These are phyloP conservation scores for Rhinophrynus dorsalis DNA, from an alignment of 2,797 vertebrate genomes.

Conservation along the genomic window DNA sequence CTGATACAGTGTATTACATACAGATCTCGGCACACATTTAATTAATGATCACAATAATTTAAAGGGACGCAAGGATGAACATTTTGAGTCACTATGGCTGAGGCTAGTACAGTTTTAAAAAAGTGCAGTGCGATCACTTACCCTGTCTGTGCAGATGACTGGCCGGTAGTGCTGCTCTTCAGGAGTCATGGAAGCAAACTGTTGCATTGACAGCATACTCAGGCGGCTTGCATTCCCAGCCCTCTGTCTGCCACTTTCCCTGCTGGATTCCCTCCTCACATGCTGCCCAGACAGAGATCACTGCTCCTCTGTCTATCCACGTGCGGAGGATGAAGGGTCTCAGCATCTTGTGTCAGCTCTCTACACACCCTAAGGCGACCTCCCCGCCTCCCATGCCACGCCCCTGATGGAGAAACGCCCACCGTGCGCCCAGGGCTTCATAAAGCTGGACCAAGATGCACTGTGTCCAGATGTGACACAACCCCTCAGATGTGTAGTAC, in stretches of 20 bases:
- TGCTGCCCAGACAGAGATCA: background rate
- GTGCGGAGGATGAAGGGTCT: slow-evolving; percentile 37
- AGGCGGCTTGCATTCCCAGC: slow-evolving; percentile 30
- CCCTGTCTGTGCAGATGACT: slow-evolving; percentile 56
- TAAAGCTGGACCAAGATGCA: too few species aligned
- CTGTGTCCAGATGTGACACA: too few species aligned
- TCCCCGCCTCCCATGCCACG: slow-evolving; percentile 47
- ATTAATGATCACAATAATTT: too few species aligned
- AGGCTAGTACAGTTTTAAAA: background rate
- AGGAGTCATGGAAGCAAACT: slow-evolving; percentile 55
- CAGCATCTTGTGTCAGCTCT: slow-evolving; percentile 61
- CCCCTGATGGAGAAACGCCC: slow-evolving; percentile 34
- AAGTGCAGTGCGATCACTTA: slow-evolving; percentile 54
- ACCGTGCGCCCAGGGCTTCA: slow-evolving; percentile 44
- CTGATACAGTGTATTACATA: too few species aligned
- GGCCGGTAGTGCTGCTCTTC: slow-evolving; percentile 61
- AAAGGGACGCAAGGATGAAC: too few species aligned
- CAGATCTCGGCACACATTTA: too few species aligned
- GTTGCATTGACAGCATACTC: slow-evolving; percentile 63
- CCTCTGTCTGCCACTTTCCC: background rate
- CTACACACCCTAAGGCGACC: slow-evolving; percentile 54
- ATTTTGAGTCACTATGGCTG: too few species aligned
- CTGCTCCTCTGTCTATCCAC: slow-evolving; percentile 35
- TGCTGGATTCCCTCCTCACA: background rate
- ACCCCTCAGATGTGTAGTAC: too few species aligned